These are phyloP conservation scores for Harpalus rufipes DNA, from an alignment of 2,888 invertebrate species.

Conservation along the genomic window DNA sequence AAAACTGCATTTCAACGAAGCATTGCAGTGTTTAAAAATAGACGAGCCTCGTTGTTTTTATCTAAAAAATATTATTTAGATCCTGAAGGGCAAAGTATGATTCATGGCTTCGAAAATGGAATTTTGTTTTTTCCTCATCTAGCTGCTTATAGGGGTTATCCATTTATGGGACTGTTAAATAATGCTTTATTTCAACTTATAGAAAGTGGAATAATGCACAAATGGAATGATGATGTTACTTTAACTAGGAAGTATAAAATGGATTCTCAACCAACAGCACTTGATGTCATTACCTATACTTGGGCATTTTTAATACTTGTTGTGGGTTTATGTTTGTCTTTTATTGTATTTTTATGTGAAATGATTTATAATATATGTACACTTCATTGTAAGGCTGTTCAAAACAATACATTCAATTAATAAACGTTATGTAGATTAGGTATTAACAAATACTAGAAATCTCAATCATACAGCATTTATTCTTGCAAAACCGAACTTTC, in stretches of 20 bases:
- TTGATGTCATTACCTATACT: neutral
- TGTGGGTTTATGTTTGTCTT: neutral
- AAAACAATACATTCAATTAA: too few relatives aligned
- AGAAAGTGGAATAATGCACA: neutral
- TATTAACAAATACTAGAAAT: too few relatives aligned
- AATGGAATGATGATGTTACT: neutral
- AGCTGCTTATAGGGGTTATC: neutral
- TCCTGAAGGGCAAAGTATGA: neutral
- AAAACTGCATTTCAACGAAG: neutral
- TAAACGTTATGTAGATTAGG: too few relatives aligned
- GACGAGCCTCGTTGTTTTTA: neutral
- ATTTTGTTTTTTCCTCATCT: neutral
- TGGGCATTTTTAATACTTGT: neutral
- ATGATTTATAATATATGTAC: neutral
- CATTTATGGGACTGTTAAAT: neutral
- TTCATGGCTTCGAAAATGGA: neutral
- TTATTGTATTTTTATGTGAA: slow-evolving; percentile 22
- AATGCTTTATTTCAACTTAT: neutral
- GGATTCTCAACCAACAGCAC: neutral
- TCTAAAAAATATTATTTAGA: slow-evolving; percentile 10
- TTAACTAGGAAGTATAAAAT: neutral
- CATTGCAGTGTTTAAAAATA: neutral
- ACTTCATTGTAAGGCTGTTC: too few relatives aligned
- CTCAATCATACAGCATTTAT: too few relatives aligned
- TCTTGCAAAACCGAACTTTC: too few relatives aligned